Conservation (phyloP, 1,140 invertebrate species). For the Drosophila varians region DNA sequence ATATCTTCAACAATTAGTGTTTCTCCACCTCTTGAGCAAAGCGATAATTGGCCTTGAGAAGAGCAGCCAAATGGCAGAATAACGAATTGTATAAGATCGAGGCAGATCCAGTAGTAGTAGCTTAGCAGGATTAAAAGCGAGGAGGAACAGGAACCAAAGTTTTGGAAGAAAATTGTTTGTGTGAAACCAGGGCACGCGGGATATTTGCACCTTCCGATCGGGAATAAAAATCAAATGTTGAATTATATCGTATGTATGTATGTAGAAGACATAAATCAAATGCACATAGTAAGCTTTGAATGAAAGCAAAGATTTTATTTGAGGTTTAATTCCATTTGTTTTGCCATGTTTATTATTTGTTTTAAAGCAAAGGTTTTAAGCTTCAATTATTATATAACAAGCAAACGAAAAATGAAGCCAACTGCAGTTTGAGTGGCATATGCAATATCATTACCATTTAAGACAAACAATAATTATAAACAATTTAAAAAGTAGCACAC, state of each 20-base stretch:
- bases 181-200: constrained; percentile 21
- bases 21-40: too few species aligned
- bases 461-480: constrained; percentile 50
- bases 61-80: constrained; percentile 6
- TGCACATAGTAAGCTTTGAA: constrained; percentile 40
- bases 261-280: constrained; percentile 32
- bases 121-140: constrained; percentile 39
- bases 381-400: constrained; percentile 26
- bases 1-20: too few species aligned
- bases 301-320: constrained; percentile 41
- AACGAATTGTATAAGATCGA: constrained; percentile 19
- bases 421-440: constrained; percentile 68
- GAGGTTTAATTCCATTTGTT: constrained; percentile 52
- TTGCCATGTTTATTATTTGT: constrained; percentile 58
- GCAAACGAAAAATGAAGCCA: constrained; percentile 35
- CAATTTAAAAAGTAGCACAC: constrained; percentile 27
- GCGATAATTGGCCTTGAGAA: constrained; percentile 4
- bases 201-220: constrained; percentile 8
- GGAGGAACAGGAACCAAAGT: constrained; percentile 31
- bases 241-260: constrained; percentile 39
- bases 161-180: constrained; percentile 12
- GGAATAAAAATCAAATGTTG: constrained; percentile 49
- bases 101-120: constrained; percentile 42
- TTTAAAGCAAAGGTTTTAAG: constrained; percentile 57
- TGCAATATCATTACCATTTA: constrained; percentile 75